Conservation (phyloP, 2,113 vertebrate species). For the Asarcornis scutulata region DNA sequence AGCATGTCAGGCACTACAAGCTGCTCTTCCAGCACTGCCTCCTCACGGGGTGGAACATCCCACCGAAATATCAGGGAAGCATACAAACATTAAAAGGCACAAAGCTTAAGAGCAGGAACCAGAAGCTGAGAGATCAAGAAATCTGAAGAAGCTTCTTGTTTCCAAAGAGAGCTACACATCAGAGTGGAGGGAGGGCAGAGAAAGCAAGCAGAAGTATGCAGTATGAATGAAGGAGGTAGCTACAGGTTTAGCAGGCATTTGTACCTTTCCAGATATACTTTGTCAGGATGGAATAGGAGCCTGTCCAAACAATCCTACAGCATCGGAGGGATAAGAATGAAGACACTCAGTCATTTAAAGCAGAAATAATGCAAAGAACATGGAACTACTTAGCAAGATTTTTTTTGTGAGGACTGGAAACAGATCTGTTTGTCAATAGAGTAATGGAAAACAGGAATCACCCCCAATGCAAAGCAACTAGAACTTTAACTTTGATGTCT, state of each 20-base stretch:
- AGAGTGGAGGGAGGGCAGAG: neutral
- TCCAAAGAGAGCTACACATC: neutral
- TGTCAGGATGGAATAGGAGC: neutral
- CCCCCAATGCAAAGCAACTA: accelerated
- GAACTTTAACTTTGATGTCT: neutral
- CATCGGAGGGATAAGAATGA: neutral
- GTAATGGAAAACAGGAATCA: neutral
- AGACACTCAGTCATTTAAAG: neutral
- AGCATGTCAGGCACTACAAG: neutral
- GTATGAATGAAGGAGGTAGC: neutral
- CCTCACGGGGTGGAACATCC: neutral
- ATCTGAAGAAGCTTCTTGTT: neutral
- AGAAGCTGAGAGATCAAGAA: neutral
- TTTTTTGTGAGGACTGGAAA: neutral
- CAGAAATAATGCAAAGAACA: neutral
- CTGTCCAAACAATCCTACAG: neutral
- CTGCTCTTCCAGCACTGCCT: neutral
- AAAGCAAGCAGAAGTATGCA: neutral
- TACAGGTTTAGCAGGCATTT: neutral
- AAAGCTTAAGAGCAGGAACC: neutral
- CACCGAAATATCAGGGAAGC: neutral
- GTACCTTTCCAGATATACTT: neutral
- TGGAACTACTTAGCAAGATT: neutral
- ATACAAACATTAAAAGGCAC: neutral
- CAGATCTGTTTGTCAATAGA: neutral